phyloP scores from a whole-genome alignment of 2,888 invertebrate genomes.

The Cataglyphis livida region DNA sequence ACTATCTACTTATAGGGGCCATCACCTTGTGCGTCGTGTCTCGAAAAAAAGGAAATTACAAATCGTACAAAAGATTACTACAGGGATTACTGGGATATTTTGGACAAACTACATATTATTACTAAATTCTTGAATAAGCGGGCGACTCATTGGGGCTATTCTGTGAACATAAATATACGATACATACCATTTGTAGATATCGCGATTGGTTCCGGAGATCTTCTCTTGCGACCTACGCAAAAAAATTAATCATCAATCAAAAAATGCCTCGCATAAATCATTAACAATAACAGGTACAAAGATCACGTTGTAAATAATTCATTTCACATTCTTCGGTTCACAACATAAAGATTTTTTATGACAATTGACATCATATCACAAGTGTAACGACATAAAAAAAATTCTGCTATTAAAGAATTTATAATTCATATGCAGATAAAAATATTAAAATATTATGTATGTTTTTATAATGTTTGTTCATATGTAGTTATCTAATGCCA shows the following conservation, averaged over 20 bases:
- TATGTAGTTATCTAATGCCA: background rate
- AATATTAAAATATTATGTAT: background rate
- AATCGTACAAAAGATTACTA: conserved; percentile 35
- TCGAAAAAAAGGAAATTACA: conserved; percentile 57
- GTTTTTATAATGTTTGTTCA: background rate
- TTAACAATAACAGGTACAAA: background rate
- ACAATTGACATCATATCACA: background rate
- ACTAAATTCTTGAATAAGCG: conserved; percentile 62
- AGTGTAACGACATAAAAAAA: background rate
- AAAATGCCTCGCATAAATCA: background rate
- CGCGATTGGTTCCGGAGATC: conserved; percentile 72
- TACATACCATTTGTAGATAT: conserved; percentile 64
- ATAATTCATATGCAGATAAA: background rate
- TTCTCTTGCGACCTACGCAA: conserved; percentile 81
- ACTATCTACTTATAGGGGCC: conserved; percentile 78
- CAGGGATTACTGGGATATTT: conserved; percentile 59
- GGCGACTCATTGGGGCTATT: conserved; percentile 38
- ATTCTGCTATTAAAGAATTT: background rate
- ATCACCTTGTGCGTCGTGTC: conserved; percentile 79
- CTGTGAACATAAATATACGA: conserved; percentile 20
- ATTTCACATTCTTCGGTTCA: background rate
- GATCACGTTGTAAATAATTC: background rate
- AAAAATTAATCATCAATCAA: conserved; percentile 35
- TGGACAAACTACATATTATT: conserved; percentile 63
- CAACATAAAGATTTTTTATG: background rate